Percentiles rank a stretch among this genome's conserved stretches.
phyloP scores from a whole-genome alignment of 1,140 invertebrate genomes.

The Notospermus geniculatus region DNA sequence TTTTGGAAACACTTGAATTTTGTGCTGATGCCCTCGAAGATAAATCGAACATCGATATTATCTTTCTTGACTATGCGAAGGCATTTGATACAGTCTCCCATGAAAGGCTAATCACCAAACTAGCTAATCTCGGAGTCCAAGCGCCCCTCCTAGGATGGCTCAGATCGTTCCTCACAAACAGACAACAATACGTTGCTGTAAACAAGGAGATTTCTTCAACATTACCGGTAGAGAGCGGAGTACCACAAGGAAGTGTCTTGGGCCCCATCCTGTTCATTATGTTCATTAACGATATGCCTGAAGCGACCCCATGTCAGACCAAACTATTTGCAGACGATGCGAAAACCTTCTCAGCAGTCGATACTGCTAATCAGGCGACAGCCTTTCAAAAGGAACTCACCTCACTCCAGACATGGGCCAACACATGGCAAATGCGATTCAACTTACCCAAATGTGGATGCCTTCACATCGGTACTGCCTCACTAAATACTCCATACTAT shows the following conservation, averaged over 20 bases:
- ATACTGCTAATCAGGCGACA: too few relatives aligned
- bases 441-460: too few relatives aligned
- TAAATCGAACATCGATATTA: too few relatives aligned
- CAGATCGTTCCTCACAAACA: constrained; percentile 17
- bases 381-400: constrained; percentile 9
- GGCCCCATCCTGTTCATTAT: constrained; percentile 22
- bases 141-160: constrained; percentile 12
- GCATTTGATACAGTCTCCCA: constrained; percentile 12
- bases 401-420: constrained; percentile 12
- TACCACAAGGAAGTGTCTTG: constrained; percentile 26
- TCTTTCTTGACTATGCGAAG: too few relatives aligned
- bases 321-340: constrained; percentile 13
- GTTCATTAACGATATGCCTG: constrained; percentile 25
- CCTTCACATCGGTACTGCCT: too few relatives aligned
- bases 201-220: constrained; percentile 8
- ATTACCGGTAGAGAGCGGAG: constrained; percentile 14
- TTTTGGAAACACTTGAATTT: too few relatives aligned
- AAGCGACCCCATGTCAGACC: not conserved
- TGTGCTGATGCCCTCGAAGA: too few relatives aligned
- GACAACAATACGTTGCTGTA: constrained; percentile 20
- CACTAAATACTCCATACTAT: too few relatives aligned
- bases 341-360: too few relatives aligned
- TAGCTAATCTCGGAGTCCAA: constrained; percentile 1
- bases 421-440: constrained; percentile 13
- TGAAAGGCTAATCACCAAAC: constrained; percentile 10